Evolutionary conservation across 2,888 invertebrate species (phyloP).

Genomic region (Drosophila emarginata): DNA sequence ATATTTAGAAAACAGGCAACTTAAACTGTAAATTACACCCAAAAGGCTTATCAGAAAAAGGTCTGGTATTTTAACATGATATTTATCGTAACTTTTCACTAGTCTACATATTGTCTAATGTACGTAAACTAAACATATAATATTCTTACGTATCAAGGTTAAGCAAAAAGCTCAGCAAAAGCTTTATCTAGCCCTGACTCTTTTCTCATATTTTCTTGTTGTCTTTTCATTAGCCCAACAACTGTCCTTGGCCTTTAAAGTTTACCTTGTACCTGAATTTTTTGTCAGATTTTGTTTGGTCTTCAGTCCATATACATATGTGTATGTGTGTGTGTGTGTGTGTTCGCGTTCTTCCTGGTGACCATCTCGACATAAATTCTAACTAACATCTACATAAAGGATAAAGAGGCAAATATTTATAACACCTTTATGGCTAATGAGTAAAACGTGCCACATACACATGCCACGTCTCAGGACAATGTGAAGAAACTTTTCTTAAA

Average conservation of each 20-base stretch:
- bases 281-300: conserved; percentile 12
- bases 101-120: neutral
- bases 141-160: neutral
- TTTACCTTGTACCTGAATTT: conserved; percentile 51
- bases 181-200: conserved; percentile 20
- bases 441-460: conserved; percentile 68
- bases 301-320: neutral
- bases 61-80: neutral
- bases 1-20: too few species aligned
- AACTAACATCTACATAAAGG: conserved; percentile 53
- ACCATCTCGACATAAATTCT: conserved; percentile 50
- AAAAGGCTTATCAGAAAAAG: neutral
- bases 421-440: conserved; percentile 71
- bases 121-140: neutral
- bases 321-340: neutral
- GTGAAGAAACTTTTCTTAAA: neutral
- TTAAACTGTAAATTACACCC: neutral
- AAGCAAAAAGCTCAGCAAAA: neutral
- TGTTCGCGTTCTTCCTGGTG: neutral
- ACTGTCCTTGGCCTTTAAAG: conserved; percentile 38
- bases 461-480: conserved; percentile 19
- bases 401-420: conserved; percentile 55
- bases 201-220: conserved; percentile 27
- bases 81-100: neutral
- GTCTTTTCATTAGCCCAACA: conserved; percentile 43